These are phyloP conservation scores for Eristalinus aeneus DNA, from an alignment of 2,888 invertebrate genomes.

Conservation along the genomic window DNA sequence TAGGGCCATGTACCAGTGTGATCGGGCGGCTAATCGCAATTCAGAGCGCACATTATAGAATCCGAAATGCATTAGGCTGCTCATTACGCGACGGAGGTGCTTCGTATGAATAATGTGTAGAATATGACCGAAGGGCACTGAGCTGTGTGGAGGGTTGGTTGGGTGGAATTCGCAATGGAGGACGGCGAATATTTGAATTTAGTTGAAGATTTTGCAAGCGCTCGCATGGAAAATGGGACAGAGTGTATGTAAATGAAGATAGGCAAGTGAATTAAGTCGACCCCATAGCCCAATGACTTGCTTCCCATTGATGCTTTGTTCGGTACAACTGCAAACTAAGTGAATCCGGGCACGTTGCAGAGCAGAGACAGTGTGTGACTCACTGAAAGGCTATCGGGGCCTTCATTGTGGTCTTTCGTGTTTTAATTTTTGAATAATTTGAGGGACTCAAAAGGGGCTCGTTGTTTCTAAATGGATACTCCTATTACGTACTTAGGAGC, in stretches of 20 bases:
- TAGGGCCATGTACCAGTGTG: conserved; percentile 57
- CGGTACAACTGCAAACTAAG: background rate
- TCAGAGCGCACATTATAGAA: conserved; percentile 50
- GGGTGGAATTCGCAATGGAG: background rate
- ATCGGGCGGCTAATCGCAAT: conserved; percentile 45
- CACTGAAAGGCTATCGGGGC: background rate
- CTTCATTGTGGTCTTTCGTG: background rate
- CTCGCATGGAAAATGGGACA: conserved; percentile 51
- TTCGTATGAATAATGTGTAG: conserved; percentile 63
- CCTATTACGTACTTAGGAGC: background rate
- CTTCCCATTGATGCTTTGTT: background rate
- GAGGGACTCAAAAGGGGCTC: background rate
- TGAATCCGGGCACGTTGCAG: background rate
- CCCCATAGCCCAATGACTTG: conserved; percentile 41
- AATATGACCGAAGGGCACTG: conserved; percentile 25
- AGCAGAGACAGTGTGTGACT: background rate
- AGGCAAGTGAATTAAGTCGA: background rate
- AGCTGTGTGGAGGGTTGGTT: background rate
- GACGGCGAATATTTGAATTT: conserved; percentile 35
- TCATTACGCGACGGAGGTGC: conserved; percentile 64
- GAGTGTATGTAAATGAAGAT: conserved; percentile 55
- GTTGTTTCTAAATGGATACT: background rate
- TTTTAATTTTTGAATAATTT: background rate
- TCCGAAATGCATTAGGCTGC: conserved; percentile 54
- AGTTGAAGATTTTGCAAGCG: background rate